Conservation (phyloP, 1,140 invertebrate genomes). For the Drosophila arawakana region DNA sequence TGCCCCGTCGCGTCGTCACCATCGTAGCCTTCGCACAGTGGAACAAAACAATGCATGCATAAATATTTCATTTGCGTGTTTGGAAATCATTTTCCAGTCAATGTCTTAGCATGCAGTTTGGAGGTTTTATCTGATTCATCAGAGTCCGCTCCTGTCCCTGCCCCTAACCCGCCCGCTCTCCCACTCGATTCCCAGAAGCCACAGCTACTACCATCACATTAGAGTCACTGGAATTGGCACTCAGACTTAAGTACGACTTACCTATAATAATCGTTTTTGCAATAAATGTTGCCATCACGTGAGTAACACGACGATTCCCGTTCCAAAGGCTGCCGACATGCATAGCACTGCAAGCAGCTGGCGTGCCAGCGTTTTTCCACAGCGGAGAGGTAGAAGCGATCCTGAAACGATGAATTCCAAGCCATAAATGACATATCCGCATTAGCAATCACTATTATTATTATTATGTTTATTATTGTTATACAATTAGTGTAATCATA, state of each 20-base stretch:
- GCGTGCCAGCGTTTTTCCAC: conserved; percentile 97
- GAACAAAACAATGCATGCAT: conserved; percentile 72
- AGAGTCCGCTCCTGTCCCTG: conserved; percentile 13
- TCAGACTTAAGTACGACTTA: conserved; percentile 86
- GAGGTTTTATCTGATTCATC: conserved; percentile 81
- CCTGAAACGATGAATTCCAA: conserved; percentile 84
- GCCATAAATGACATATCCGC: conserved; percentile 18
- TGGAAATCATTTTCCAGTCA: conserved; percentile 84
- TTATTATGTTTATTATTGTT: neutral
- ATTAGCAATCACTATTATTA: neutral
- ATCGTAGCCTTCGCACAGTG: conserved; percentile 68
- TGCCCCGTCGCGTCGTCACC: conserved; percentile 34
- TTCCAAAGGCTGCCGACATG: conserved; percentile 95
- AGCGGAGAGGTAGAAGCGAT: conserved; percentile 96
- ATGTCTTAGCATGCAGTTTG: conserved; percentile 82
- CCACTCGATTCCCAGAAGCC: conserved; percentile 41
- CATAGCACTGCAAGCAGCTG: conserved; percentile 95
- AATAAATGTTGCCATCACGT: conserved; percentile 97
- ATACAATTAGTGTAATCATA: neutral
- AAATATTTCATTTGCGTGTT: conserved; percentile 81
- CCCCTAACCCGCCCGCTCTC: neutral
- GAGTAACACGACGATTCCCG: conserved; percentile 97
- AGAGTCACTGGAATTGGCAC: conserved; percentile 35
- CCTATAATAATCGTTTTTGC: conserved; percentile 99
- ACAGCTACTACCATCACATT: conserved; percentile 23